A percentile compares a stretch with the other conserved stretches of the same genome.
These are phyloP conservation scores for Masticophis lateralis DNA, from an alignment of 2,797 vertebrate species.

Conservation along the genomic window DNA sequence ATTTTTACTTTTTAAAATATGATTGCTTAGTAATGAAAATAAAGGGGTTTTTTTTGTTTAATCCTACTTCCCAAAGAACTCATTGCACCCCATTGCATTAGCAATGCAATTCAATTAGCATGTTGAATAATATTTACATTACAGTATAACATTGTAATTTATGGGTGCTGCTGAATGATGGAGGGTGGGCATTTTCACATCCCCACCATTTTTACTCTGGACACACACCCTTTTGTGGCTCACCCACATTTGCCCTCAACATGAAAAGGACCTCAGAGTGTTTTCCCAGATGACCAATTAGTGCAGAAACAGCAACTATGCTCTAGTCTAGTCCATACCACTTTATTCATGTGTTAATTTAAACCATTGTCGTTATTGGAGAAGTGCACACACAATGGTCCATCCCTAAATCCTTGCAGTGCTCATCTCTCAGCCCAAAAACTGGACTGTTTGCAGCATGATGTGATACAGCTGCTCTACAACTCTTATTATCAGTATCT, in stretches of 20 bases:
- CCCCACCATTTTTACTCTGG: neutral
- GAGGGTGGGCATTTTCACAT: neutral
- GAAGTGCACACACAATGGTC: neutral
- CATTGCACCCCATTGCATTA: neutral
- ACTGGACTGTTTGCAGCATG: neutral
- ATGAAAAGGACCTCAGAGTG: neutral
- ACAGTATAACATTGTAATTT: neutral
- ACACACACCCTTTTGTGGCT: neutral
- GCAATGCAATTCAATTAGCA: neutral
- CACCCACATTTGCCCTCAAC: neutral
- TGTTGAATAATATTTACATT: neutral
- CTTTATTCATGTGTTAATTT: neutral
- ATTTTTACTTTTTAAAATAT: neutral
- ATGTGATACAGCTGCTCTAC: neutral
- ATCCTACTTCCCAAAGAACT: neutral
- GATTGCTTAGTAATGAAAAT: neutral
- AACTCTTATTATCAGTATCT: neutral
- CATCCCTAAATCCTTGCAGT: neutral
- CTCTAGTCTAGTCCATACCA: neutral
- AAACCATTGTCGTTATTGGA: neutral
- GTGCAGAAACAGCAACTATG: neutral
- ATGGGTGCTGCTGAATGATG: neutral
- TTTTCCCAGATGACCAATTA: neutral
- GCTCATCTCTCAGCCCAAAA: neutral
- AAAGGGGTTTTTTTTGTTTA: neutral